Conservation (phyloP, 2,797 vertebrate genomes). For the Tapera naevia region DNA sequence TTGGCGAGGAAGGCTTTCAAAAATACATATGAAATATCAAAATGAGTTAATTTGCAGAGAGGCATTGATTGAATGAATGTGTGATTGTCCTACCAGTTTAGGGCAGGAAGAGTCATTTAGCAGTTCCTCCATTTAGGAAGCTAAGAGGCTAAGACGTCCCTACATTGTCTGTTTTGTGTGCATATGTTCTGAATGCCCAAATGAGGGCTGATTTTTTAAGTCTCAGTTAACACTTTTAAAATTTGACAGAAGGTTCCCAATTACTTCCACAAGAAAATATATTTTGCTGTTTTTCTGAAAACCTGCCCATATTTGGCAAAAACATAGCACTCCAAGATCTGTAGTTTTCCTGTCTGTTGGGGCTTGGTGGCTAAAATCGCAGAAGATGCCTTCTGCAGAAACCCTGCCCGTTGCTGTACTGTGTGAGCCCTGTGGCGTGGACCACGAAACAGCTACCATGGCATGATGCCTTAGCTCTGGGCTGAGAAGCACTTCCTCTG, state of each 20-base stretch:
- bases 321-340: not conserved
- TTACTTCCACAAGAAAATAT: not conserved
- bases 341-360: not conserved
- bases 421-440: rapidly evolving
- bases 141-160: not conserved
- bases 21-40: not conserved
- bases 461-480: not conserved
- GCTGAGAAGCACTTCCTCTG: not conserved
- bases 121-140: not conserved
- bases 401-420: not conserved
- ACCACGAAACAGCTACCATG: not conserved
- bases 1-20: conserved; percentile 29
- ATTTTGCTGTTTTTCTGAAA: not conserved
- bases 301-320: not conserved
- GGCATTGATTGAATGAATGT: not conserved
- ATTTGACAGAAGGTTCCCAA: not conserved
- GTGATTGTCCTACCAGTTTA: not conserved
- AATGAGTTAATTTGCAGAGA: not conserved
- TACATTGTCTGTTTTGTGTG: not conserved
- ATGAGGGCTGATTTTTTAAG: not conserved
- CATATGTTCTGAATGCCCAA: not conserved
- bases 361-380: not conserved
- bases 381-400: not conserved
- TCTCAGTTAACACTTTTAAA: not conserved
- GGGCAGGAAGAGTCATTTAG: not conserved